Base-by-base conservation (phyloP, 2,797 vertebrate species). In the Alosa sapidissima region DNA sequence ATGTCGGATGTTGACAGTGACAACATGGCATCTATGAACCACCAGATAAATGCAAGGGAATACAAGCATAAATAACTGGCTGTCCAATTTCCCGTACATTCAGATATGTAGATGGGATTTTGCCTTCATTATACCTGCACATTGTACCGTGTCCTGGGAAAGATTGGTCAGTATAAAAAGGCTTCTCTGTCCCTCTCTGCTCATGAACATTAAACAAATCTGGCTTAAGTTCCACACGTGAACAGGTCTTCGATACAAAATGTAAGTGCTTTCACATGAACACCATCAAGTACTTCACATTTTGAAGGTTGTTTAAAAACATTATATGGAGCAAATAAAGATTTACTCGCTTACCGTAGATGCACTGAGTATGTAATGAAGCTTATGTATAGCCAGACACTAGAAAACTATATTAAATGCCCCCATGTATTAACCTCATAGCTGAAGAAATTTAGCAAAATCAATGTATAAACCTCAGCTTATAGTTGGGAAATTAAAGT, bases 111-210 rank as follows among this genome's bases (percentile, higher is more conserved):
- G 36, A 78, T 78, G 41, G 72, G 72, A 78, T 45, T 41, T 78
- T 78, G 11, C 65, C 65, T 2, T 72, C 13, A 41, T 65, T 33
- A 28, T 65, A 28, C 9, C 24, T 65, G 10, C 28, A 36, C 65
- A 36, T 28, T 78, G 72, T 24, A 1, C 58, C 45, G 36, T 78
- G 72, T 47, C 72, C 72, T 47, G 16, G 47, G 14, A 78, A 47
- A 78, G 14, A 78, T 78, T 41, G 41, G 72, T 19, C 8, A 47
- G 72, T 45, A 78, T 78, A 21, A 78, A 78, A 78, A 45, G 72
- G 72, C 72, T 36, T 8, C 41, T 47, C 14, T 21, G 41, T 45
- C 72, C 72, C 19, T 21, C 13, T 24, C 60, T 36, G 36, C 14
- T 11, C 6, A 47, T 78, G 41, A 47, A 78, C 41, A 78, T 78